Base-by-base conservation (phyloP, 2,113 vertebrate species). In the Upupa epops region DNA sequence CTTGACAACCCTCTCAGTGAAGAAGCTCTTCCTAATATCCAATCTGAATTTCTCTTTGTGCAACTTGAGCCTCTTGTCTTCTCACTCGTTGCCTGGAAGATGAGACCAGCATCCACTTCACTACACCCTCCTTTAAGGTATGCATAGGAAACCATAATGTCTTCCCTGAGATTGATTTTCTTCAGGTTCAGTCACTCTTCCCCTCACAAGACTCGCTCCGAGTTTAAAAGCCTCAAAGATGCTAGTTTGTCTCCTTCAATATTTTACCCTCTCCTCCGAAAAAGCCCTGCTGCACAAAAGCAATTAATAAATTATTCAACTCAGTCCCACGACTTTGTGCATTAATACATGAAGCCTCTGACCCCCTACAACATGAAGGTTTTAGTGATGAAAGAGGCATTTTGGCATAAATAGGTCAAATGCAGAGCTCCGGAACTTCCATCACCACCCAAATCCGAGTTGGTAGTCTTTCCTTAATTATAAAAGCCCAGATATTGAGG, bases 371-470 rank as follows among this genome's bases (percentile, higher is more conserved):
- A 88, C 54, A 86, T n/a, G 17, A 74, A 89, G 32, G n/a, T 74
- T 96, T 92, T 89, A 77, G 56, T 70, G 45, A 93, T 95, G 95
- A 95, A 94, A 89, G 73, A 92, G 60, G 14, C 8, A 22, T 85
- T 86, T 74, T 91, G 87, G 88, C 83, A 89, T 91, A 96, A 96
- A 95, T 90, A 91, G 86, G 88, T 96, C 88, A 94, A 93, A 82
- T 46, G 31, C 40, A 81, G 82, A 93, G 46, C 63, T 96, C 84
- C 86, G 66, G 63, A 90, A 25, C 72, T 77, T 91, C 82, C 26
- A 84, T 91, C 37, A 59, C 79, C 37, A 72, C 72, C 82, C 72
- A 52, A 81, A 79, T 92, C 52, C 32, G 81, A 89, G 70, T 10
- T 32, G 37, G 42, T 84, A 79, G 16, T 71, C 81, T 86, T 94